phyloP scores from a whole-genome alignment of 2,888 invertebrate genomes.

The Trichogramma dendrolimi region DNA sequence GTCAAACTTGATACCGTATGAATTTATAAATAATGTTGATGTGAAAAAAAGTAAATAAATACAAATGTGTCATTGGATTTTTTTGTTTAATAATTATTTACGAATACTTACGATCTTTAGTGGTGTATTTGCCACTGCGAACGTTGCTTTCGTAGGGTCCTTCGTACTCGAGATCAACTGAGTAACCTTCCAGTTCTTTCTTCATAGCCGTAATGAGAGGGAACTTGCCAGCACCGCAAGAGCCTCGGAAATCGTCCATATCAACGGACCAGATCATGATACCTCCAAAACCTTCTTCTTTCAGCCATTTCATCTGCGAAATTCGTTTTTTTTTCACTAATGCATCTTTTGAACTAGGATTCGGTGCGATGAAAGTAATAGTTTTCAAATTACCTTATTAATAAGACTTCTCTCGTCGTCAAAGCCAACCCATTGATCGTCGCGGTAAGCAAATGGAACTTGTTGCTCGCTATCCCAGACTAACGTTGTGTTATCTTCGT shows the following conservation, averaged over 20 bases:
- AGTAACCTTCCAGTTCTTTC: constrained; percentile 78
- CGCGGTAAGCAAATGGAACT: constrained; percentile 89
- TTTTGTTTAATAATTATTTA: neutral
- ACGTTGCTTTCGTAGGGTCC: constrained; percentile 78
- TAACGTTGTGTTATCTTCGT: constrained; percentile 83
- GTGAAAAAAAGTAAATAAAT: no score
- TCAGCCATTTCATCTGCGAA: constrained; percentile 85
- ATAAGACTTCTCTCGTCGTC: constrained; percentile 88
- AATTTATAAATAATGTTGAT: no score
- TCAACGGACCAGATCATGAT: constrained; percentile 97
- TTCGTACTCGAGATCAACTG: constrained; percentile 76
- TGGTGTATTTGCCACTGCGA: constrained; percentile 73
- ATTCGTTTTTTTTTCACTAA: neutral
- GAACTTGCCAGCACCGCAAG: constrained; percentile 85
- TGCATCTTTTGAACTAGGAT: neutral
- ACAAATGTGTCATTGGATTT: no score
- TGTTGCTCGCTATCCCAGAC: constrained; percentile 96
- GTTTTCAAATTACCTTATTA: constrained; percentile 67
- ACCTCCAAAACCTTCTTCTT: constrained; percentile 90
- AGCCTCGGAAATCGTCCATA: constrained; percentile 91
- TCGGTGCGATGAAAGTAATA: neutral
- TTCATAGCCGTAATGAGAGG: constrained; percentile 84
- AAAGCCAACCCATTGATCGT: constrained; percentile 91
- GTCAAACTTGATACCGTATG: no score
- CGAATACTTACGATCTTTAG: constrained; percentile 76